phyloP scores from a whole-genome alignment of 92 coral and sea anemone genomes.

The Plumapathes pennacea region DNA sequence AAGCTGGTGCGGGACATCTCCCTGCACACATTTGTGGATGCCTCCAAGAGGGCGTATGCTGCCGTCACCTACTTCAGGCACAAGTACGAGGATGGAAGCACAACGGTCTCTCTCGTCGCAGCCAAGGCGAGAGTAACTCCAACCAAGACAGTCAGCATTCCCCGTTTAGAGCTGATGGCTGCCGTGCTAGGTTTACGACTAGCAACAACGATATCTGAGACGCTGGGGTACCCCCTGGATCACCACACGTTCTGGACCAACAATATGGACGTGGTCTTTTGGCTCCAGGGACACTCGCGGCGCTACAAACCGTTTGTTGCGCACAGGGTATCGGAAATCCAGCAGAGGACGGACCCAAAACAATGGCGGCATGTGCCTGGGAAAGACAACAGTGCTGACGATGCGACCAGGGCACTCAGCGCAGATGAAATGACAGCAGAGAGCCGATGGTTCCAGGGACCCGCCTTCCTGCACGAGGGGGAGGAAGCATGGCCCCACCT shows the following conservation, averaged over 20 bases:
- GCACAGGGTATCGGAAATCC: slow-evolving; percentile 29
- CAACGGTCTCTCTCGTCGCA: slow-evolving; percentile 12
- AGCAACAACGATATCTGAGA: slow-evolving; percentile 10
- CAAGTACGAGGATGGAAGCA: slow-evolving; percentile 6
- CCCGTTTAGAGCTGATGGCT: slow-evolving; percentile 45
- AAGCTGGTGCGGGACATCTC: neutral
- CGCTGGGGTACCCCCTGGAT: slow-evolving; percentile 5
- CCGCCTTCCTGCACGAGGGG: slow-evolving; percentile 21
- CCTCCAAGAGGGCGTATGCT: slow-evolving; percentile 41
- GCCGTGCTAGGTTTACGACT: slow-evolving; percentile 36
- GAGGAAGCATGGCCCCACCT: neutral
- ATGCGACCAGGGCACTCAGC: slow-evolving; percentile 23
- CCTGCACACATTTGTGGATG: slow-evolving; percentile 41
- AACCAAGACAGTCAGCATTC: slow-evolving; percentile 18
- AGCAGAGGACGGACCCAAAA: slow-evolving; percentile 22
- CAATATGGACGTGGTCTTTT: slow-evolving; percentile 33
- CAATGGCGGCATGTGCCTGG: slow-evolving; percentile 47
- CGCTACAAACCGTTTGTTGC: slow-evolving; percentile 51
- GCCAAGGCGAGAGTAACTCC: slow-evolving; percentile 29
- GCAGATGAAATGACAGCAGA: slow-evolving; percentile 5
- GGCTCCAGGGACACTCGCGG: slow-evolving; percentile 45
- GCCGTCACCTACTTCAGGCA: slow-evolving; percentile 28
- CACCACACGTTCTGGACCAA: slow-evolving; percentile 28
- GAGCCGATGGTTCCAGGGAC: slow-evolving; percentile 10
- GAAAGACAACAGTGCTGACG: slow-evolving; percentile 27